A percentile compares a stretch with the other conserved stretches of the same genome.
These are phyloP conservation scores for Trichomycterus rosablanca DNA, from an alignment of 2,113 vertebrate species.

Conservation along the genomic window DNA sequence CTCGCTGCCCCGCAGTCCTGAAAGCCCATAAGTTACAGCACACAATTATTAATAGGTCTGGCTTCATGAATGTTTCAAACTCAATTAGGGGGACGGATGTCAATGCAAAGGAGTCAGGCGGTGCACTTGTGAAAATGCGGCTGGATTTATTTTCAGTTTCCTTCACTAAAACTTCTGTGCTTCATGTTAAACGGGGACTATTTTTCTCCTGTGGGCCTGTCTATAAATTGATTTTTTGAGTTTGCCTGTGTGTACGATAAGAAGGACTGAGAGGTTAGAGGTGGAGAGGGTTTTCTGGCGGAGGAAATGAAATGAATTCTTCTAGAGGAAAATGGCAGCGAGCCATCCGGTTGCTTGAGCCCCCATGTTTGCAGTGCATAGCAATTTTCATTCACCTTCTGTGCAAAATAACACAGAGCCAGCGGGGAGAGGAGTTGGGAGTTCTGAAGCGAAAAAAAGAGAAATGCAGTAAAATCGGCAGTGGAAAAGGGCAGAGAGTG, in stretches of 20 bases:
- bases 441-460: background rate
- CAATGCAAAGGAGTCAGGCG: slow-evolving; percentile 33
- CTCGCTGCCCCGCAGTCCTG: background rate
- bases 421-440: slow-evolving; percentile 10
- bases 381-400: slow-evolving; percentile 47
- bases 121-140: background rate
- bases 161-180: background rate
- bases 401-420: slow-evolving; percentile 39
- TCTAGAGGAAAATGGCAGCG: slow-evolving; percentile 45
- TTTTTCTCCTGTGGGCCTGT: background rate
- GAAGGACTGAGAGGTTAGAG: background rate
- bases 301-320: slow-evolving; percentile 58
- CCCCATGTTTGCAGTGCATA: slow-evolving; percentile 48
- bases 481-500: background rate
- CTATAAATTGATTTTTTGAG: slow-evolving; percentile 6
- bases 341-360: slow-evolving; percentile 42
- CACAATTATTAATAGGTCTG: slow-evolving; percentile 53
- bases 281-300: slow-evolving; percentile 15
- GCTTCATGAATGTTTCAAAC: slow-evolving; percentile 60
- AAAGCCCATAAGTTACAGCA: slow-evolving; percentile 24
- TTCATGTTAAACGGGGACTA: background rate
- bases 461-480: background rate
- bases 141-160: background rate
- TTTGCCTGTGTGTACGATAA: background rate
- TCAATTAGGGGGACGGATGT: slow-evolving; percentile 48